These are phyloP conservation scores for Halichoerus grypus DNA, from an alignment of 2,113 vertebrate genomes.

Conservation along the genomic window DNA sequence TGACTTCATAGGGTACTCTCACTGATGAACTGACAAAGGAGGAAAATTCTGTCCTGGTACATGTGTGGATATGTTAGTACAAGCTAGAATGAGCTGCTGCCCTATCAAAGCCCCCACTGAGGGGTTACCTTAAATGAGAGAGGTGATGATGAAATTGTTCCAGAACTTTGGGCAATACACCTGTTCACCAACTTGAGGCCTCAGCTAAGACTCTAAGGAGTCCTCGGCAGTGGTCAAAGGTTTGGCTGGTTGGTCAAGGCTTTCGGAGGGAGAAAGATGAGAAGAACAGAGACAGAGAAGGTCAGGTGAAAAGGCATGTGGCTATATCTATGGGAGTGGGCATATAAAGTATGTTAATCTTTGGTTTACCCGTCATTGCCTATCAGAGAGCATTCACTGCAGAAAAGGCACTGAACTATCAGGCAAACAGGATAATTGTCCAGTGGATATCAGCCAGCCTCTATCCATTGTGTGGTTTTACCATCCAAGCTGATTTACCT, in stretches of 20 bases:
- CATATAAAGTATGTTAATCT: not conserved
- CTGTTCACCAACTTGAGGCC: not conserved
- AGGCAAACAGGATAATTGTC: not conserved
- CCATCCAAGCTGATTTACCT: not conserved
- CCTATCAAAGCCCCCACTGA: not conserved
- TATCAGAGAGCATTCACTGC: not conserved
- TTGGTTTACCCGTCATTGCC: slow-evolving; percentile 19
- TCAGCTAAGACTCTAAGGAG: slow-evolving; percentile 1
- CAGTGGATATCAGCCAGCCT: not conserved
- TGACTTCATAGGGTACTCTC: not conserved
- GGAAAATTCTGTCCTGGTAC: not conserved
- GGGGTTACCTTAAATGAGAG: not conserved
- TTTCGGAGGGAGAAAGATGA: not conserved
- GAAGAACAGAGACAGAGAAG: not conserved
- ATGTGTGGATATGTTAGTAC: not conserved
- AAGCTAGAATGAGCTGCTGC: not conserved
- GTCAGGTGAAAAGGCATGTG: not conserved
- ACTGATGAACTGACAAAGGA: not conserved
- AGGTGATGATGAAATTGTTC: not conserved
- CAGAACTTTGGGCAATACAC: not conserved
- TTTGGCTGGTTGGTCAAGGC: not conserved
- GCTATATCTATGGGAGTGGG: not conserved
- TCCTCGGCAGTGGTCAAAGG: not conserved
- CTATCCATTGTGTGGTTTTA: not conserved
- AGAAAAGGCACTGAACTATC: not conserved